Base-by-base conservation (phyloP, 1,140 invertebrate genomes). In the Dreissena polymorpha region DNA sequence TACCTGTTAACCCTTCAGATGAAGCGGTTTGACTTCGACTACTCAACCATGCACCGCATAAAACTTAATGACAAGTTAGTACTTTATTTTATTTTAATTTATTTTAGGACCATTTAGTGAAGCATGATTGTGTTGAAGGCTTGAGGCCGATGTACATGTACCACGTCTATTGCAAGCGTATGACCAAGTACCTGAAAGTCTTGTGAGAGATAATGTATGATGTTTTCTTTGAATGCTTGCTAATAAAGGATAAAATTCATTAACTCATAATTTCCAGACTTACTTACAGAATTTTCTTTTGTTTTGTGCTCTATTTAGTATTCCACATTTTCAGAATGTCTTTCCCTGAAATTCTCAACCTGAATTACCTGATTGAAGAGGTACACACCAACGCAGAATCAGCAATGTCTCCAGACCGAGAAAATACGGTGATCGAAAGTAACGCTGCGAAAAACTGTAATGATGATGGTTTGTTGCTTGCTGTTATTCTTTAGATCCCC, bases 11-110 rank as follows among this genome's bases (percentile, higher is more conserved):
- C 97, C 0, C 92, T 98, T 82, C 97, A 98, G 90, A 93, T 98
- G 74, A 98, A 98, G 92, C 94, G 97, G 79, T 98, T 98, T 93
- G 97, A 98, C 93, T 98, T 98, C 93, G 97, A 98, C 91, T 97
- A 97, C 88, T 95, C 95, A 73, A 97, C 96, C 13, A 95, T 97
- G 93, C 96, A 97, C 90, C 94, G 97, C 83, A 97, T 98, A 80
- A 98, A 98, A 93, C 93, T 98, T 25, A 98, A 98, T 93, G 97
- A 98, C 92, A 96, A 95, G 97, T 97, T 93, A 77, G 86, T 86
- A 16, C n/a, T 70, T n/a, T n/a, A n/a, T n/a, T n/a, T n/a, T n/a
- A n/a, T n/a, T n/a, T n/a, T n/a, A n/a, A n/a, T n/a, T n/a, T n/a
- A n/a, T n/a, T n/a, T n/a, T n/a, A n/a, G n/a, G 13, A 0, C 10